Evolutionary conservation across 2,888 invertebrate genomes (phyloP).

Genomic region (Amphiduros pacificus): DNA sequence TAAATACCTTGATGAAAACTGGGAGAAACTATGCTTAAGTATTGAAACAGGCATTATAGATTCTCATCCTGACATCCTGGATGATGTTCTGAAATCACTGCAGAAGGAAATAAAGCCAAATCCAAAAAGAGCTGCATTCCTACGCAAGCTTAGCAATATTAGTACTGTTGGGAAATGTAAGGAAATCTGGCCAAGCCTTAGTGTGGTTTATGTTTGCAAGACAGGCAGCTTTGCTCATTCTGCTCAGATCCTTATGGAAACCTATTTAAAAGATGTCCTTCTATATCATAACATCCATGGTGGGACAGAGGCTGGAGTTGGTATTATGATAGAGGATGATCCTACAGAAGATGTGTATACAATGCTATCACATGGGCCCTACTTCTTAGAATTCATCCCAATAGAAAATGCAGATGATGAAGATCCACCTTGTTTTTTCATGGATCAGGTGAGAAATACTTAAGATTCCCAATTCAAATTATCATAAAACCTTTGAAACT

Average conservation of each 20-base stretch:
- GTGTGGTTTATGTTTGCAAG: neutral
- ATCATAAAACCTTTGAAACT: too few species aligned
- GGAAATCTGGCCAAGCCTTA: neutral
- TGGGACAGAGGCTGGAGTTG: neutral
- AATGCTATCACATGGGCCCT: neutral
- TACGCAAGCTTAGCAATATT: neutral
- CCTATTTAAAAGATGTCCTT: neutral
- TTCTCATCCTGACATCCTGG: neutral
- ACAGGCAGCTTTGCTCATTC: neutral
- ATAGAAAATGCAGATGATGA: neutral
- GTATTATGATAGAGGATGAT: too few species aligned
- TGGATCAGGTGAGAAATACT: conserved; percentile 4
- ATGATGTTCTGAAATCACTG: neutral
- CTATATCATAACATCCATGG: neutral
- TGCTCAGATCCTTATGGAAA: neutral
- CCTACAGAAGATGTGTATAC: neutral
- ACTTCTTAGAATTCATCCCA: conserved; percentile 1
- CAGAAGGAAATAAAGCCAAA: neutral
- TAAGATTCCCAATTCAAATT: too few species aligned
- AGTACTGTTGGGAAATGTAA: neutral
- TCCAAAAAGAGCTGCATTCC: neutral
- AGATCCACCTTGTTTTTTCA: neutral
- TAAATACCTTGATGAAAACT: neutral
- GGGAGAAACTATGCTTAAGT: neutral
- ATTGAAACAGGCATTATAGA: neutral